phyloP scores from a whole-genome alignment of 2,113 vertebrate genomes.

The Fulica atra region DNA sequence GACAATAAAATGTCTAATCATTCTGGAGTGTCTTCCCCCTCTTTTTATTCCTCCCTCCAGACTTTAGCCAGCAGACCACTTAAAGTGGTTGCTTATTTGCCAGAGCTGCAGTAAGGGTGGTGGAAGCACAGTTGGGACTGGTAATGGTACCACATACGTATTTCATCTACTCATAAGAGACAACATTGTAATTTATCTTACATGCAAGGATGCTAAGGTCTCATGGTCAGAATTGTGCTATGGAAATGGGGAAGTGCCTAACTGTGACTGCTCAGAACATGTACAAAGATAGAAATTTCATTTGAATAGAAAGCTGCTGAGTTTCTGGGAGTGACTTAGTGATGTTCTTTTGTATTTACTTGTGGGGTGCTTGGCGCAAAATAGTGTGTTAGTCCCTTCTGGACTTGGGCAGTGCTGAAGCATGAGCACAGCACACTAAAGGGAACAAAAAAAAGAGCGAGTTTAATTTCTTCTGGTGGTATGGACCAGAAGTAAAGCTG shows the following conservation, averaged over 20 bases:
- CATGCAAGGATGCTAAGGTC: background rate
- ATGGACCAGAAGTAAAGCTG: background rate
- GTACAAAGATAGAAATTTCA: background rate
- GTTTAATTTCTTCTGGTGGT: background rate
- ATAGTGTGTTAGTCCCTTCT: background rate
- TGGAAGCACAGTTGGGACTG: background rate
- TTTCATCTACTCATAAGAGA: background rate
- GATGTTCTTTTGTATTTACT: background rate
- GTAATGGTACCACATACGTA: background rate
- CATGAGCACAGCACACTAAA: background rate
- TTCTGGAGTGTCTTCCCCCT: background rate
- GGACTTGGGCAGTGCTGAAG: background rate
- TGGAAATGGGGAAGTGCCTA: background rate
- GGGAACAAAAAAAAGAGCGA: background rate
- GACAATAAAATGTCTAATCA: background rate
- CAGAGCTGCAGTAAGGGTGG: background rate
- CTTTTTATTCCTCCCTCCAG: background rate
- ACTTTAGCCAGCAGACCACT: background rate
- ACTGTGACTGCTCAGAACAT: background rate
- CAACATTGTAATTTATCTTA: background rate
- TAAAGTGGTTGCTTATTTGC: background rate
- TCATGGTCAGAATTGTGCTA: background rate
- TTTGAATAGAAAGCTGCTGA: background rate
- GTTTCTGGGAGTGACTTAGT: background rate
- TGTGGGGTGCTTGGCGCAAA: background rate